Evolutionary conservation across 2,888 invertebrate genomes (phyloP).

Genomic region (Heliconius sara): DNA sequence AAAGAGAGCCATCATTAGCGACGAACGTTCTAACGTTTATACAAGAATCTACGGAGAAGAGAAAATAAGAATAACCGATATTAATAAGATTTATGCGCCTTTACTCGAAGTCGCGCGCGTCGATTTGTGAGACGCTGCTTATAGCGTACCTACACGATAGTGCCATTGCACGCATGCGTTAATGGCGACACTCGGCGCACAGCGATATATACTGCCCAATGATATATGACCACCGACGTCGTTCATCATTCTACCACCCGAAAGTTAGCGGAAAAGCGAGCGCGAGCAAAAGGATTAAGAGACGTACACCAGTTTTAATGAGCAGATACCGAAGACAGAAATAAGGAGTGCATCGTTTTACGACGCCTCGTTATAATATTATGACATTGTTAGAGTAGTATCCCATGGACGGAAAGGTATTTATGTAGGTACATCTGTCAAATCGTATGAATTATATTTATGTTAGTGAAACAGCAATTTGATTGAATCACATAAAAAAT

Average conservation of each 20-base stretch:
- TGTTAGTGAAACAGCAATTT: neutral
- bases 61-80: conserved; percentile 74
- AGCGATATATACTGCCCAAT: conserved; percentile 81
- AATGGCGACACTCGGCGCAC: conserved; percentile 83
- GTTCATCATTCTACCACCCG: conserved; percentile 83
- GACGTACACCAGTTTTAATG: conserved; percentile 75
- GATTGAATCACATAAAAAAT: neutral
- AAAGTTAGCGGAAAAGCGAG: conserved; percentile 80
- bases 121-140: conserved; percentile 78
- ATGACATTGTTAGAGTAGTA: conserved; percentile 78
- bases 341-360: conserved; percentile 75
- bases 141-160: conserved; percentile 63
- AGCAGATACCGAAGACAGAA: conserved; percentile 82
- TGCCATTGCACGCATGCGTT: conserved; percentile 78
- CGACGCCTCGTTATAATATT: conserved; percentile 77
- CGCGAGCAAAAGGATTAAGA: conserved; percentile 70
- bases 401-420: conserved; percentile 44
- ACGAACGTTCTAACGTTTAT: conserved; percentile 69
- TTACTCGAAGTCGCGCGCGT: conserved; percentile 76
- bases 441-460: neutral
- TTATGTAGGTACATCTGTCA: neutral
- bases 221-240: conserved; percentile 80
- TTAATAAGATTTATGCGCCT: conserved; percentile 81
- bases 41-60: conserved; percentile 69
- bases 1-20: conserved; percentile 58